phyloP scores from a whole-genome alignment of 2,113 vertebrate species.

The Acrocephalus kingi region DNA sequence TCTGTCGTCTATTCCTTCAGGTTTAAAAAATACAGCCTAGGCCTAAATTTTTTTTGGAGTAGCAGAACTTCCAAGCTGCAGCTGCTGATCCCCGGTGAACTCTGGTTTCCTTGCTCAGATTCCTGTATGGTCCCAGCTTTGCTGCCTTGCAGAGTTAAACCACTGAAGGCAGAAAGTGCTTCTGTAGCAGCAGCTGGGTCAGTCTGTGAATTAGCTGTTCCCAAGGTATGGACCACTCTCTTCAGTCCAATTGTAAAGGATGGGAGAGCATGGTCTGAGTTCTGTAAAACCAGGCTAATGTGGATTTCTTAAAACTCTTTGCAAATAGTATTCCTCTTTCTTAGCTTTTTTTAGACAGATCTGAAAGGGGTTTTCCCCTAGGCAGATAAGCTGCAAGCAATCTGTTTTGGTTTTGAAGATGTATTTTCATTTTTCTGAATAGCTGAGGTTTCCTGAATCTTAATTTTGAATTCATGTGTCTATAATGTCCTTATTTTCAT shows the following conservation, averaged over 20 bases:
- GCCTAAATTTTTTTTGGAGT: not conserved
- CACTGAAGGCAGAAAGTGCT: not conserved
- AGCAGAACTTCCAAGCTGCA: not conserved
- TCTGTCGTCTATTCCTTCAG: not conserved
- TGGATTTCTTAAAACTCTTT: not conserved
- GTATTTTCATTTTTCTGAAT: not conserved
- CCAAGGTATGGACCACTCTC: fast-evolving
- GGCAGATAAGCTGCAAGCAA: not conserved
- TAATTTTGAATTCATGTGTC: not conserved
- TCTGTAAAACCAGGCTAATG: not conserved
- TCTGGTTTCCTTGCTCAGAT: not conserved
- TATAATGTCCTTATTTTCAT: constrained; percentile 9
- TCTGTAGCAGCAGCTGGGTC: not conserved
- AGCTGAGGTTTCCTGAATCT: not conserved
- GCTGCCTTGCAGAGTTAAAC: not conserved
- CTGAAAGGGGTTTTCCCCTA: not conserved
- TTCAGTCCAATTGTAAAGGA: not conserved
- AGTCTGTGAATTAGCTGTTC: not conserved
- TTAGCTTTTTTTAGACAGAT: not conserved
- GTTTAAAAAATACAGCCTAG: not conserved
- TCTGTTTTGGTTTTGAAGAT: not conserved
- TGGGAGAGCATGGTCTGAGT: not conserved
- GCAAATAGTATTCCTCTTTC: not conserved
- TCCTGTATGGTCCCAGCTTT: not conserved
- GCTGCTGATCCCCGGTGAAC: not conserved